Evolutionary conservation across 2,797 vertebrate genomes (phyloP).

Genomic region (Clarias laeviceps): DNA sequence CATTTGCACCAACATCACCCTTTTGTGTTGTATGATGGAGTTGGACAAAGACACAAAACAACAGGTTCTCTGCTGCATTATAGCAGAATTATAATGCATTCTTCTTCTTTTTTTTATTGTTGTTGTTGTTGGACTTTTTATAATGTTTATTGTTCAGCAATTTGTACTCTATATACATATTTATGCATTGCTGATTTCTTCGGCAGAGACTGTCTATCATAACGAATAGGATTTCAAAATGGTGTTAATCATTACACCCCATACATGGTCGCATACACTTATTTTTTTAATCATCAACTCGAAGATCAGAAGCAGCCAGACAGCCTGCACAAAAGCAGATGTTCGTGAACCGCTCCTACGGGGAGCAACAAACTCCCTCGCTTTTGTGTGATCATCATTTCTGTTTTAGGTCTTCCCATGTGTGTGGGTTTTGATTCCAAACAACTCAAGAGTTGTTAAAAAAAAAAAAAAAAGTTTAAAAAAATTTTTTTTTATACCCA

Average conservation of each 20-base stretch:
- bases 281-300: conserved; percentile 25
- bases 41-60: neutral
- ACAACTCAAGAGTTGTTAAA: conserved; percentile 19
- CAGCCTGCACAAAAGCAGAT: conserved; percentile 40
- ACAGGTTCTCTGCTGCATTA: neutral
- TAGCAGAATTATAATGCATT: neutral
- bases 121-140: neutral
- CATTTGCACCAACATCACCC: neutral
- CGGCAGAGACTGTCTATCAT: neutral
- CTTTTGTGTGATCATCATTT: conserved; percentile 25
- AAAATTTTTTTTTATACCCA: neutral
- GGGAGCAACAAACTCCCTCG: conserved; percentile 30
- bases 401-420: conserved; percentile 28
- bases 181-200: neutral
- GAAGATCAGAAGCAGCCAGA: conserved; percentile 20
- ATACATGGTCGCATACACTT: conserved; percentile 13
- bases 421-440: conserved; percentile 29
- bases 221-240: neutral
- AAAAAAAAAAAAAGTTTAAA: neutral
- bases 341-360: conserved; percentile 32
- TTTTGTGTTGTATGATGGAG: neutral
- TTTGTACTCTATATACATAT: neutral
- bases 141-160: neutral
- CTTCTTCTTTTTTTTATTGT: neutral
- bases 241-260: neutral